phyloP scores from a whole-genome alignment of 2,888 invertebrate species.

The Eupithecia subumbrata region DNA sequence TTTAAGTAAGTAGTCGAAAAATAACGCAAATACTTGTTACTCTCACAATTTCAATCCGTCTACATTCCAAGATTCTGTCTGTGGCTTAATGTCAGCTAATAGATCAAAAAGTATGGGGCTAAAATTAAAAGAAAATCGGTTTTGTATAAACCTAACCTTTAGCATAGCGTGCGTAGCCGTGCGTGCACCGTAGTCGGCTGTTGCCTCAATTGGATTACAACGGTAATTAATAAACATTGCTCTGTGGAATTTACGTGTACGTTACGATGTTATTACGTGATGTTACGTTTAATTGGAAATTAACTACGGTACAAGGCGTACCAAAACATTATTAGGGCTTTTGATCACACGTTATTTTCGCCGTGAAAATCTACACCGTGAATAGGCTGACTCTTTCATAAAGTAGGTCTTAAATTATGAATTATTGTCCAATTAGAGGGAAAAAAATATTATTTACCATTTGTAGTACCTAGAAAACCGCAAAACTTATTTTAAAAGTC shows the following conservation, averaged over 20 bases:
- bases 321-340: background rate
- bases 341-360: no score
- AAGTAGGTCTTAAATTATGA: no score
- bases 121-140: no score
- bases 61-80: background rate
- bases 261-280: background rate
- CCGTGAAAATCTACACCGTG: no score
- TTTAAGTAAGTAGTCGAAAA: no score
- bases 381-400: no score
- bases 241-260: background rate
- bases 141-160: background rate
- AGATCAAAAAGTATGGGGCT: background rate
- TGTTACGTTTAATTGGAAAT: constrained; percentile 6
- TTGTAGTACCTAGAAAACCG: no score
- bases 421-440: no score
- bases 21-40: background rate
- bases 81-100: background rate
- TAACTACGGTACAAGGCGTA: background rate
- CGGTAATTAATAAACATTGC: constrained; percentile 8
- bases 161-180: constrained; percentile 3
- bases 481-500: no score
- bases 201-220: constrained; percentile 5
- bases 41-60: background rate
- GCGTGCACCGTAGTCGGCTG: constrained; percentile 4
- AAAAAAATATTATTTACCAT: no score